Base-by-base conservation (phyloP, 2,113 vertebrate genomes). In the Maccullochella peelii region DNA sequence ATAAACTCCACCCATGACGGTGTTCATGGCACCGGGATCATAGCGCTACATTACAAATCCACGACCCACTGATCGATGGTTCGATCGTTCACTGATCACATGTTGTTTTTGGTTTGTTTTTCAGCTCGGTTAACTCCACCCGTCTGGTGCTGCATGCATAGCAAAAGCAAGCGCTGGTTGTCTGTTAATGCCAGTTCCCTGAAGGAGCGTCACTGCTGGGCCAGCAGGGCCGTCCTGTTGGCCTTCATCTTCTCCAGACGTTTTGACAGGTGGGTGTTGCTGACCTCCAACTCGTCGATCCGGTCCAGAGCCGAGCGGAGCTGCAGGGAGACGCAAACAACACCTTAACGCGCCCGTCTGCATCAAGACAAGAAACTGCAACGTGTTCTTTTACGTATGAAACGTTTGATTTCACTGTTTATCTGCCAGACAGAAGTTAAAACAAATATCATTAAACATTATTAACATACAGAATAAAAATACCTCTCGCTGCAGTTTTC, bases 221-320 rank as follows among this genome's bases (percentile, higher is more conserved):
- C 95, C 82, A 98, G 89, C 85, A 98, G 94, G 0, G 97, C 97
- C 0, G 87, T 98, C 30, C 98, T 90, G 66, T 97, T 98, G 70
- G 98, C 97, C 88, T 98, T 99, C 97, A 99, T 97, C 90, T 99
- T 99, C 88, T 99, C 98, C 93, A 99, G 92, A 5, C 98, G 96
- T 83, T 98, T 99, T 86, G 96, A 87, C 27, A 99, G 94, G 83
- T 98, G 97, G n/a, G 91, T 94, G 0, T 99, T 99, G 88, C 95
- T 97, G 63, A 95, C 95, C 93, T 99, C 97, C 14, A 99, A 95
- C 89, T 99, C 98, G 2, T 97, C 96, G 0, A 97, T 95, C 80
- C 96, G 97, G 84, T 99, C 98, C 91, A 98, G 68, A 0, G 97
- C 97, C 0, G 96, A 95, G 75, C 98, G 97, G 33, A 99, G 96